Percentiles rank a stretch among this genome's conserved stretches.
These are phyloP conservation scores for human DNA, from an alignment of 2,113 vertebrate species.

Conservation along the genomic window DNA sequence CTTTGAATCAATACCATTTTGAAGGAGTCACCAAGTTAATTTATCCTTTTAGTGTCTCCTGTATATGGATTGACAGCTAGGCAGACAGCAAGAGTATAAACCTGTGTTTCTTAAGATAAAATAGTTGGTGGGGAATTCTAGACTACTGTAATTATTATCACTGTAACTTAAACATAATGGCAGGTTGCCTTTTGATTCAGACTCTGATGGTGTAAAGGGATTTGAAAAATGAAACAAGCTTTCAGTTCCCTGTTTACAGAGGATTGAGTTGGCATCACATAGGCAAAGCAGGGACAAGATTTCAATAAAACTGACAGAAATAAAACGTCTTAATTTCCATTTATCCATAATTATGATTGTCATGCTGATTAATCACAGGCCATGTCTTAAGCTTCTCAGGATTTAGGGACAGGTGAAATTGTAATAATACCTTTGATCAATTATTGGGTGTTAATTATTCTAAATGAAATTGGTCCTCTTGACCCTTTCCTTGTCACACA, in stretches of 20 bases:
- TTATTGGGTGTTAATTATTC: background rate
- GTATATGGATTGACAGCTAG: constrained; percentile 61
- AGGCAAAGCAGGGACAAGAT: background rate
- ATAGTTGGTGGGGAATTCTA: constrained; percentile 56
- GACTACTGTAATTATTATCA: constrained; percentile 72
- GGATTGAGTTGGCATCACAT: background rate
- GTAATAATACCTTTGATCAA: background rate
- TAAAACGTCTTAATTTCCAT: constrained; percentile 27
- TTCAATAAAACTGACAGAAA: constrained; percentile 46
- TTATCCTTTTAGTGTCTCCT: constrained; percentile 55
- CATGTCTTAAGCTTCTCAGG: background rate
- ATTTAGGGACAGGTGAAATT: background rate
- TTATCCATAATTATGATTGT: background rate
- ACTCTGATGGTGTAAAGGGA: background rate
- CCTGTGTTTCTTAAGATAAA: constrained; percentile 62
- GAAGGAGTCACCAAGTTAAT: constrained; percentile 71
- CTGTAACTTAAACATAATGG: constrained; percentile 50
- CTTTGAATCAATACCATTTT: constrained; percentile 64
- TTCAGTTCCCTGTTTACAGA: background rate
- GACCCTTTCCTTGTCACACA: fast-evolving
- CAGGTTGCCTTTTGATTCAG: constrained; percentile 64
- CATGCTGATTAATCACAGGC: background rate
- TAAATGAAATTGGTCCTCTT: background rate
- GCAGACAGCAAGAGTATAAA: constrained; percentile 61
- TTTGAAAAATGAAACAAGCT: constrained; percentile 54